Base-by-base conservation (phyloP, 2,797 vertebrate species). In the Erethizon dorsatum region DNA sequence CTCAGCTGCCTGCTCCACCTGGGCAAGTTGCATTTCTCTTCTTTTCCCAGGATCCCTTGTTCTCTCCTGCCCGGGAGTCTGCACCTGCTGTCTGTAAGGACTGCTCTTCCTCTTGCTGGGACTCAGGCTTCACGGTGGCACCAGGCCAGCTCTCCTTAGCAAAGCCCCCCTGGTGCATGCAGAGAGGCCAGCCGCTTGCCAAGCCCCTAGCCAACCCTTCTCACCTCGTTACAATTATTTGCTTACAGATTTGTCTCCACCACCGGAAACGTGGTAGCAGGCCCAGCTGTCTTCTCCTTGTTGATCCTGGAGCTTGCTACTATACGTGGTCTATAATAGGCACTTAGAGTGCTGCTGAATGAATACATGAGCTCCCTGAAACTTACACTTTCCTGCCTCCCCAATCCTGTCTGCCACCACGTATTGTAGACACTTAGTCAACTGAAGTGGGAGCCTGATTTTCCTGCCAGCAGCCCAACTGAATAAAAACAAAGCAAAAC, bases 351-450 rank as follows among this genome's bases (percentile, higher is more conserved):
- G 87, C 82, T 83, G 57, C 97, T 96, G 96, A 90, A 93, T 91
- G 57, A 61, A 90, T 57, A 82, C 93, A 77, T 31, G 57, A 82
- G 65, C 78, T 96, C 77, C 84, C 87, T 50, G 69, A 61, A 90
- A 88, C 89, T 94, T 79, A 93, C 83, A 83, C 89, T 57, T 82
- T 37, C 56, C 37, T 20, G 77, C 79, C 91, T 90, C 91, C 93
- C 91, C 94, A 89, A 7, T 75, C 50, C 80, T n/a, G 96, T 96
- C 97, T 97, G 95, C 93, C 97, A 97, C 97, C 80, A 90, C 95
- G 90, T 83, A 92, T 54, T 91, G 91, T 47, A 95, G 93, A 92
- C 83, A 79, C 83, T 94, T 77, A 95, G 96, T 94, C 96, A 96
- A 93, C 37, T 28, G 14, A 91, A 91, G 90, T 82, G 75, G 87